phyloP scores from a whole-genome alignment of 2,797 vertebrate genomes.

The Lindbergichthys nudifrons region DNA sequence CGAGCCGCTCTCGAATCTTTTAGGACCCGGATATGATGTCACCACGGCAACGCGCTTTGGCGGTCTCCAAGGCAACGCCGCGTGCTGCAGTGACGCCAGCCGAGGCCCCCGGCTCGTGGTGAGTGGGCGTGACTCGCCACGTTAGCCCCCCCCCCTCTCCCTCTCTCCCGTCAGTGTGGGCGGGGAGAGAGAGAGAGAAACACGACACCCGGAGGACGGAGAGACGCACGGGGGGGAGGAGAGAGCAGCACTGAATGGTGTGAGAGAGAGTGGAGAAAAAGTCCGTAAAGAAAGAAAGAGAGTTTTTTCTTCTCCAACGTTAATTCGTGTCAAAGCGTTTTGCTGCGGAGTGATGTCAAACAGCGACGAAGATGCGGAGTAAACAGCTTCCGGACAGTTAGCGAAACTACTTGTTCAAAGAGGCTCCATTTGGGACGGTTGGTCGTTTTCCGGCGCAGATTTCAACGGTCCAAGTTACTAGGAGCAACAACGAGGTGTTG shows the following conservation, averaged over 20 bases:
- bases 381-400: slow-evolving; percentile 70
- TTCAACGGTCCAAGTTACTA: slow-evolving; percentile 38
- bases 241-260: slow-evolving; percentile 72
- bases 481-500: slow-evolving; percentile 28
- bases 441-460: slow-evolving; percentile 55
- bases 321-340: slow-evolving; percentile 64
- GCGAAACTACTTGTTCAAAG: slow-evolving; percentile 63
- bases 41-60: slow-evolving; percentile 65
- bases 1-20: slow-evolving; percentile 39
- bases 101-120: slow-evolving; percentile 76
- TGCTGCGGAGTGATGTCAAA: slow-evolving; percentile 71
- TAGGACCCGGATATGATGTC: slow-evolving; percentile 79
- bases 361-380: slow-evolving; percentile 78
- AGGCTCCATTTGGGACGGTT: slow-evolving; percentile 63
- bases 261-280: slow-evolving; percentile 80
- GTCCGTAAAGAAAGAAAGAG: slow-evolving; percentile 73
- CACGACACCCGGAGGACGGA: slow-evolving; percentile 84
- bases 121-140: slow-evolving; percentile 85
- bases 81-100: slow-evolving; percentile 84
- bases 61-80: slow-evolving; percentile 83
- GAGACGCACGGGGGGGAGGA: slow-evolving; percentile 70
- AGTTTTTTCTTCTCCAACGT: slow-evolving; percentile 34
- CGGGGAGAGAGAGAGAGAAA: slow-evolving; percentile 83
- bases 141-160: slow-evolving; percentile 56
- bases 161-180: slow-evolving; percentile 78